Evolutionary conservation across 2,113 vertebrate genomes (phyloP).

Genomic region (Anoplopoma fimbria): DNA sequence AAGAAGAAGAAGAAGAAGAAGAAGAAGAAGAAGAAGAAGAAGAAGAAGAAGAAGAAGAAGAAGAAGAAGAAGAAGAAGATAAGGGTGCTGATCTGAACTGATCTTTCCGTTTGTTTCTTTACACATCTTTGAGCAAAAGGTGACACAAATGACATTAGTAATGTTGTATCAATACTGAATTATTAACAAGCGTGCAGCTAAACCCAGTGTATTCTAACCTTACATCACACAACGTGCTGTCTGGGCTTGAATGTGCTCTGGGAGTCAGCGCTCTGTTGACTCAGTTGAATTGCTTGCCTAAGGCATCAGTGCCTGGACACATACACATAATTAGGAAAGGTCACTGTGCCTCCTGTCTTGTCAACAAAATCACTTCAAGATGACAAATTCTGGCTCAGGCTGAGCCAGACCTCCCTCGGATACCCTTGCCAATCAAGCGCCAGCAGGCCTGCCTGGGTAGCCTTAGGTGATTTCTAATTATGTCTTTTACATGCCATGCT

Average conservation of each 20-base stretch:
- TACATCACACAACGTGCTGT: slow-evolving; percentile 57
- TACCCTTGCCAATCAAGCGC: slow-evolving; percentile 79
- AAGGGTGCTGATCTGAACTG: not conserved
- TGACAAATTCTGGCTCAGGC: slow-evolving; percentile 75
- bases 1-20: slow-evolving; percentile 1
- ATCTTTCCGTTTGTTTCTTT: slow-evolving; percentile 25
- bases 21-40: not conserved
- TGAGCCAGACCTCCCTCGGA: slow-evolving; percentile 68
- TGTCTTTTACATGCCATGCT: slow-evolving; percentile 58
- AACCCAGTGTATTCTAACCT: slow-evolving; percentile 58
- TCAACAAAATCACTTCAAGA: slow-evolving; percentile 84
- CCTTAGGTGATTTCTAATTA: slow-evolving; percentile 80
- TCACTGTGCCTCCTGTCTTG: slow-evolving; percentile 81
- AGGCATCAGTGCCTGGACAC: slow-evolving; percentile 80
- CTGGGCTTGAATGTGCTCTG: slow-evolving; percentile 54
- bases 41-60: not conserved
- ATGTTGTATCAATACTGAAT: slow-evolving; percentile 64
- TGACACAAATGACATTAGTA: slow-evolving; percentile 48
- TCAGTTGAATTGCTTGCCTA: slow-evolving; percentile 84
- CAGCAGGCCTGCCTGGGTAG: slow-evolving; percentile 69
- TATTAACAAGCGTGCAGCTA: slow-evolving; percentile 59
- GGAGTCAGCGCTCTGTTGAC: slow-evolving; percentile 80
- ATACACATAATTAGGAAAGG: slow-evolving; percentile 86
- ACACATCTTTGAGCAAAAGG: slow-evolving; percentile 33
- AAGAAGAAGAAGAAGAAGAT: not conserved